Percentiles rank a stretch among this genome's conserved stretches.
phyloP scores from a whole-genome alignment of 2,113 vertebrate genomes.

The Paradisaea rubra region DNA sequence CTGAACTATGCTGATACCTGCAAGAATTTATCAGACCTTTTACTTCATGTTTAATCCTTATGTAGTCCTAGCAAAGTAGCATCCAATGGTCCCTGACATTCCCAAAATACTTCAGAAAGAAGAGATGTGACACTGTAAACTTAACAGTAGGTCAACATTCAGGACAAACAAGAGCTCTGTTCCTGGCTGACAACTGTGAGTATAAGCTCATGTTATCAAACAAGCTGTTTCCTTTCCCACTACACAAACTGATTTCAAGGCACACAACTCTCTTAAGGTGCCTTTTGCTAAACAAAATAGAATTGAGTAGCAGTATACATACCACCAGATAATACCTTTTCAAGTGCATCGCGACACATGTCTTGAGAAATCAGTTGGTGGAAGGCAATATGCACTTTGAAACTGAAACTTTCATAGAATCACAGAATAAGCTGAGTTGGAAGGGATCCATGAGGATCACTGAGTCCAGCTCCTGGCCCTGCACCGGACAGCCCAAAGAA shows the following conservation, averaged over 20 bases:
- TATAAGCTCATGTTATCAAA: not conserved
- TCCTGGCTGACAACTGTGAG: not conserved
- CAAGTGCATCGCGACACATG: not conserved
- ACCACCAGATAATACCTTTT: not conserved
- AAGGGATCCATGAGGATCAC: not conserved
- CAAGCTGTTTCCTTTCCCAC: not conserved
- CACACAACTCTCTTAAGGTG: not conserved
- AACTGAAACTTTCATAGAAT: not conserved
- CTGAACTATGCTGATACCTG: not conserved
- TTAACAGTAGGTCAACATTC: fast-evolving
- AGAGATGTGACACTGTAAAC: not conserved
- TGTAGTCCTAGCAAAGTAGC: not conserved
- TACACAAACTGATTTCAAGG: not conserved
- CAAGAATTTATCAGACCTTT: not conserved
- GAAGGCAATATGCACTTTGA: not conserved
- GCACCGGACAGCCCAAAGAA: not conserved
- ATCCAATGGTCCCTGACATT: not conserved
- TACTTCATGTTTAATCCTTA: not conserved
- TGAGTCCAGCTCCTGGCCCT: not conserved
- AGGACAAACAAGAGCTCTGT: not conserved
- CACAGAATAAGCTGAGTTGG: not conserved
- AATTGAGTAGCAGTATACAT: not conserved
- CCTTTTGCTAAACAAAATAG: not conserved
- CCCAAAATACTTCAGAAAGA: not conserved
- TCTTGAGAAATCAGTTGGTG: not conserved